Percentiles rank a stretch among this genome's conserved stretches.
phyloP scores from a whole-genome alignment of 2,113 vertebrate species.

The Microcebus murinus region DNA sequence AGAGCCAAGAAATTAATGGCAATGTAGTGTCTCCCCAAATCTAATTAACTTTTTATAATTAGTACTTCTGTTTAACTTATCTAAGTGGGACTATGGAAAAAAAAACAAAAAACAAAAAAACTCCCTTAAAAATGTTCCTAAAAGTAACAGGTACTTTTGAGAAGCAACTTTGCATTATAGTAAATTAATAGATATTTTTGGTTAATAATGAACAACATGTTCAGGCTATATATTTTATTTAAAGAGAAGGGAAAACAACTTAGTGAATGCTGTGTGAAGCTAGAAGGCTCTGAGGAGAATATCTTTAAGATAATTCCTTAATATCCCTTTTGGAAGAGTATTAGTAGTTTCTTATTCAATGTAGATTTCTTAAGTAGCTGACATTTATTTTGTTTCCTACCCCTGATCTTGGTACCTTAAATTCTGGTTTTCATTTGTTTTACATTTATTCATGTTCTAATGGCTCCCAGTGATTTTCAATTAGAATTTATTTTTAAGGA shows the following conservation, averaged over 20 bases:
- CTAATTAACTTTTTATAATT: neutral
- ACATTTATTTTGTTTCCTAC: constrained; percentile 80
- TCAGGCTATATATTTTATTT: constrained; percentile 32
- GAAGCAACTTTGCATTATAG: neutral
- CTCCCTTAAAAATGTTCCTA: neutral
- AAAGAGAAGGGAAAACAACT: neutral
- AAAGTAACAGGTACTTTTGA: neutral
- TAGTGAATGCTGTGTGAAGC: constrained; percentile 28
- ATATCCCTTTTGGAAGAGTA: constrained; percentile 74
- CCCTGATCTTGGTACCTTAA: constrained; percentile 77
- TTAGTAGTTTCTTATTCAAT: constrained; percentile 76
- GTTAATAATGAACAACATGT: constrained; percentile 21
- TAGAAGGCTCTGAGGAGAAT: constrained; percentile 41
- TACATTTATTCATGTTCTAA: constrained; percentile 81
- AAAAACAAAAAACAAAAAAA: neutral
- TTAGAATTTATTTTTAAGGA: constrained; percentile 64
- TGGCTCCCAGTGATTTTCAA: constrained; percentile 67
- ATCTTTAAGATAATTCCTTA: constrained; percentile 73
- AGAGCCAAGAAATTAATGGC: neutral
- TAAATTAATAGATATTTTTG: constrained; percentile 56
- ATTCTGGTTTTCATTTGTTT: constrained; percentile 80
- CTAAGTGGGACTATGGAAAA: neutral
- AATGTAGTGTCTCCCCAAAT: neutral
- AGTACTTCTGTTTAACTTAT: neutral
- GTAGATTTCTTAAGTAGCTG: constrained; percentile 81